These are phyloP conservation scores for Platycnemis pennipes DNA, from an alignment of 2,888 invertebrate species.

Conservation along the genomic window DNA sequence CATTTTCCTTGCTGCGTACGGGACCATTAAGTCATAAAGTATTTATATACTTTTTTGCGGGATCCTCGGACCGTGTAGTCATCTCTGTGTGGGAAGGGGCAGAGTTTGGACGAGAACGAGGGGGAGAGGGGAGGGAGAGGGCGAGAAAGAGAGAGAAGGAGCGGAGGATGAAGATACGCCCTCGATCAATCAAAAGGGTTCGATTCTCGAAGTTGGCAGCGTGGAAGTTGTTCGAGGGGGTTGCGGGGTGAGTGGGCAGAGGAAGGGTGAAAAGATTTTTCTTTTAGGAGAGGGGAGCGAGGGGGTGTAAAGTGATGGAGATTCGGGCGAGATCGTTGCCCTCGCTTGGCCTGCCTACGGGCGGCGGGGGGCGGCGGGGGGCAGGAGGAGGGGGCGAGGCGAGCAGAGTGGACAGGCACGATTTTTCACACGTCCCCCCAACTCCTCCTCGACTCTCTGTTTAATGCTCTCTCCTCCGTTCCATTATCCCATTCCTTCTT, in stretches of 20 bases:
- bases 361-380: neutral
- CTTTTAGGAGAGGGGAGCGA: neutral
- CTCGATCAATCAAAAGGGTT: slow-evolving; percentile 17
- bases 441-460: neutral
- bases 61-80: neutral
- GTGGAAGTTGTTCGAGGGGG: neutral
- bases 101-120: neutral
- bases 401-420: slow-evolving; percentile 32
- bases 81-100: neutral
- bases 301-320: neutral
- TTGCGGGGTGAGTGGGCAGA: neutral
- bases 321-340: slow-evolving; percentile 55
- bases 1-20: neutral
- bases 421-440: slow-evolving; percentile 48
- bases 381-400: neutral
- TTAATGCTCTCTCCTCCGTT: neutral
- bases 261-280: neutral
- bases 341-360: slow-evolving; percentile 3
- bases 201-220: neutral
- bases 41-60: slow-evolving; percentile 18
- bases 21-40: slow-evolving; percentile 30
- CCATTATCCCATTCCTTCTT: neutral
- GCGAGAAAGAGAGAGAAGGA: neutral
- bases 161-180: neutral
- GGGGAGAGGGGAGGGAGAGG: neutral